phyloP scores from a whole-genome alignment of 2,888 invertebrate genomes.

The Congeria kusceri region DNA sequence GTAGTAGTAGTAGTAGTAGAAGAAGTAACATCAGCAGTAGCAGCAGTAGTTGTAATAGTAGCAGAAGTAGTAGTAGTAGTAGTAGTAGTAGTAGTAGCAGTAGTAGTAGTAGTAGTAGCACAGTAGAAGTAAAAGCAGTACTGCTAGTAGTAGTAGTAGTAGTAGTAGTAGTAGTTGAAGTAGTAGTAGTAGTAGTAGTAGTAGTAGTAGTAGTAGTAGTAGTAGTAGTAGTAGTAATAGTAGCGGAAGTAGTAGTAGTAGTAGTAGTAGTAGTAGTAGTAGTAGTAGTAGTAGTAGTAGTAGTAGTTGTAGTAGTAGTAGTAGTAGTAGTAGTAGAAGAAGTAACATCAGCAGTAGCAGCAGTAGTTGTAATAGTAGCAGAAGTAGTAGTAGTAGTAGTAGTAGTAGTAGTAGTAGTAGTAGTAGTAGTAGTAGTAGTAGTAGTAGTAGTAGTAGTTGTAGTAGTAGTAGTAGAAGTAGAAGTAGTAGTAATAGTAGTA shows the following conservation, averaged over 20 bases:
- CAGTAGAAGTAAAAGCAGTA: too few relatives aligned
- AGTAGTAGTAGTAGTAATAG: too few relatives aligned
- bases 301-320: slow-evolving; percentile 10
- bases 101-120: slow-evolving; percentile 25
- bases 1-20: slow-evolving; percentile 22
- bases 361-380: too few relatives aligned
- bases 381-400: too few relatives aligned
- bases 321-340: slow-evolving; percentile 21
- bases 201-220: slow-evolving; percentile 24
- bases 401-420: slow-evolving; percentile 12
- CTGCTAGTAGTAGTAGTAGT: slow-evolving; percentile 30
- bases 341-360: too few relatives aligned
- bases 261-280: slow-evolving; percentile 18
- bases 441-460: too few relatives aligned
- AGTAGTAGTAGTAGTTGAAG: slow-evolving; percentile 4
- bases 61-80: too few relatives aligned
- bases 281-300: slow-evolving; percentile 30
- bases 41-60: too few relatives aligned
- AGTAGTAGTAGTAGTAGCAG: slow-evolving; percentile 23
- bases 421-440: too few relatives aligned
- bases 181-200: slow-evolving; percentile 29
- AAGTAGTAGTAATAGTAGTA: too few relatives aligned
- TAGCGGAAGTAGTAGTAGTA: too few relatives aligned
- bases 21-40: slow-evolving; percentile 9
- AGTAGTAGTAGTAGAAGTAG: too few relatives aligned